These are phyloP conservation scores for Rhombomys opimus DNA, from an alignment of 2,113 vertebrate species.

Conservation along the genomic window DNA sequence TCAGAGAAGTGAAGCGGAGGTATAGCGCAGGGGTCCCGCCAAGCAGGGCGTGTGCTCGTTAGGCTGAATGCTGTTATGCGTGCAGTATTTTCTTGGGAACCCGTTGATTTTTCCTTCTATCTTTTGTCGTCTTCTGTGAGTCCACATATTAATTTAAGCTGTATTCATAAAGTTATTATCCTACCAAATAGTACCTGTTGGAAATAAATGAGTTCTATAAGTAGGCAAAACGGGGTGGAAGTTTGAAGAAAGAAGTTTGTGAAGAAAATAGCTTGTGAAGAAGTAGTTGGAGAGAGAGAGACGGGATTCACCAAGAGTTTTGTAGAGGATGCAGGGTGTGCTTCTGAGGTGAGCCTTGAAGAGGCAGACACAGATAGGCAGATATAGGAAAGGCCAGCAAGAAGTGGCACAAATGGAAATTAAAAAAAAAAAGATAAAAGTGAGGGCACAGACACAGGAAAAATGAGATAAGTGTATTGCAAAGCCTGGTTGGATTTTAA, in stretches of 20 bases:
- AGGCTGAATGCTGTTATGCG: not conserved
- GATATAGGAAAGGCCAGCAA: not conserved
- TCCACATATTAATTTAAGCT: not conserved
- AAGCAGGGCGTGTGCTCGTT: not conserved
- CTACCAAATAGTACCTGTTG: not conserved
- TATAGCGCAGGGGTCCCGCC: not conserved
- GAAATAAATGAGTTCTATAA: not conserved
- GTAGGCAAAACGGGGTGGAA: not conserved
- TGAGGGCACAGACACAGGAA: not conserved
- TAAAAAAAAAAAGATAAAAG: not conserved
- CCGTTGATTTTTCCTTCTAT: not conserved
- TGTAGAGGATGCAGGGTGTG: not conserved
- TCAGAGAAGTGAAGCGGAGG: not conserved
- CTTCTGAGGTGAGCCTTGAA: not conserved
- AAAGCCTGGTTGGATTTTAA: not conserved
- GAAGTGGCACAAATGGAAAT: not conserved
- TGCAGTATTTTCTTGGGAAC: not conserved
- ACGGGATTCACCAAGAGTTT: not conserved
- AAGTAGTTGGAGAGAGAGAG: not conserved
- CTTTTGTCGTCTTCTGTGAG: not conserved
- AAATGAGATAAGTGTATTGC: not conserved
- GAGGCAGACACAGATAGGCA: not conserved
- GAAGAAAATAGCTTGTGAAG: not conserved
- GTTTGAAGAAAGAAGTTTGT: not conserved
- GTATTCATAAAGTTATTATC: not conserved